Percentiles rank a stretch among this genome's conserved stretches.
Conservation (phyloP, 2,113 vertebrate species). For the Nettapus auritus region DNA sequence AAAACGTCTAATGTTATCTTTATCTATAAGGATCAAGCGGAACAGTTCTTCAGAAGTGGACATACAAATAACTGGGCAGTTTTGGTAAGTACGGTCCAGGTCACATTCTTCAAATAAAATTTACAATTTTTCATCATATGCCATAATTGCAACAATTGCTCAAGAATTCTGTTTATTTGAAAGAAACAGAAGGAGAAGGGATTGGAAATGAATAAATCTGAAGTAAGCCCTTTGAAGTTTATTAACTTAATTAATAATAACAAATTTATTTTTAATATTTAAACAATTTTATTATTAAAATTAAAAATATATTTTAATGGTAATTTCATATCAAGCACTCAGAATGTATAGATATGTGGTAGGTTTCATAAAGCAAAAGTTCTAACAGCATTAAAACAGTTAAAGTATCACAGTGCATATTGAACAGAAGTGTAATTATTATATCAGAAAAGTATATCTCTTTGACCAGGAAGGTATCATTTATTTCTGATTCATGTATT, state of each 20-base stretch:
- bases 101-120: not conserved
- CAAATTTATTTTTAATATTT: too few species aligned
- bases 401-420: not conserved
- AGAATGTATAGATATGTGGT: accelerated
- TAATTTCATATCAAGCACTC: not conserved
- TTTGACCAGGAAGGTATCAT: not conserved
- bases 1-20: not conserved
- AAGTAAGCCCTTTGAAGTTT: not conserved
- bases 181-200: not conserved
- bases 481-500: not conserved
- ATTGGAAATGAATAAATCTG: not conserved
- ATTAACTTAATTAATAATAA: too few species aligned
- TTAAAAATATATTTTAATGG: not conserved
- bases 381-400: not conserved
- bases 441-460: not conserved
- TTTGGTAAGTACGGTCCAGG: conserved; percentile 79
- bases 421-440: not conserved
- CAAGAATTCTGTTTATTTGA: not conserved
- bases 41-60: conserved; percentile 91
- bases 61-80: conserved; percentile 99
- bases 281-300: not conserved
- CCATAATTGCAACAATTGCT: not conserved
- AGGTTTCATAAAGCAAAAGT: not conserved
- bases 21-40: conserved; percentile 81
- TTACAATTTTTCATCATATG: not conserved